A percentile compares a stretch with the other conserved stretches of the same genome.
Evolutionary conservation across 92 coral and sea anemone genomes (phyloP).

Genomic region (Palythoa heliodiscus): DNA sequence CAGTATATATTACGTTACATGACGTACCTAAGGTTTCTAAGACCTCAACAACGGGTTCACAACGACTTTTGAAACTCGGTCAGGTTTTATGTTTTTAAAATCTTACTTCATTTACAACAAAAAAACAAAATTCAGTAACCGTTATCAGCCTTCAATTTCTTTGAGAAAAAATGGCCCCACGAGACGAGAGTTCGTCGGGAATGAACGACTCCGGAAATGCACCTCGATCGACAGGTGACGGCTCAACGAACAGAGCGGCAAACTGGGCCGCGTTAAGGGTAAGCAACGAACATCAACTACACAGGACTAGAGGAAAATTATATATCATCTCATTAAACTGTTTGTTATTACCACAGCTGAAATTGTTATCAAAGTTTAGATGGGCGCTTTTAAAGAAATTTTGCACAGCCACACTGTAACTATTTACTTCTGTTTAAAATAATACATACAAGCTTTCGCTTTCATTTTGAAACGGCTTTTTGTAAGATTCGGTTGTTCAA

Average conservation of each 20-base stretch:
- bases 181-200: conserved; percentile 32
- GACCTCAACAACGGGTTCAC: too few species aligned
- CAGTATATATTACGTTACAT: neutral
- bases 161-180: conserved; percentile 34
- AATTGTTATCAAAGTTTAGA: neutral
- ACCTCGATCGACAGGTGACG: conserved; percentile 10
- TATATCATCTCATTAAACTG: neutral
- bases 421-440: too few species aligned
- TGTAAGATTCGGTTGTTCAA: too few species aligned
- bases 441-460: too few species aligned
- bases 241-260: conserved; percentile 1
- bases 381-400: too few species aligned
- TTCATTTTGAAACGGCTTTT: too few species aligned
- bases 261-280: conserved; percentile 67
- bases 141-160: neutral
- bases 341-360: neutral
- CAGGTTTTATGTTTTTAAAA: neutral
- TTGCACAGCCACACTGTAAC: too few species aligned
- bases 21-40: neutral
- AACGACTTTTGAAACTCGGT: neutral
- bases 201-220: conserved; percentile 17
- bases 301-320: neutral
- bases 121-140: neutral
- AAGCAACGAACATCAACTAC: neutral
- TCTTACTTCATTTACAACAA: neutral